Percentiles rank a stretch among this genome's conserved stretches.
These are phyloP conservation scores for Malaclemys terrapin DNA, from an alignment of 2,113 vertebrate species.

Conservation along the genomic window DNA sequence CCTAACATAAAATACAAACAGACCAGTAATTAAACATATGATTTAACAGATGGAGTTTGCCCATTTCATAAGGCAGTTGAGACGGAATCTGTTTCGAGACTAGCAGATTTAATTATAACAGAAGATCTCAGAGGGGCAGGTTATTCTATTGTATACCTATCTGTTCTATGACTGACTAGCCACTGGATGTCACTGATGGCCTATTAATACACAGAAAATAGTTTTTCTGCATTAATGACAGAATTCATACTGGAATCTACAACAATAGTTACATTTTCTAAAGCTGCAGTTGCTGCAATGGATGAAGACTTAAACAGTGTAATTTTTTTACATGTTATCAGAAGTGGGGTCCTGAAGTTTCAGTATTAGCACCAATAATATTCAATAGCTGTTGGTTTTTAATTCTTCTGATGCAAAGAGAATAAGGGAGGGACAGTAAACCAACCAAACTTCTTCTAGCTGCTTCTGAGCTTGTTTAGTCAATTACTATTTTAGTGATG, in stretches of 20 bases:
- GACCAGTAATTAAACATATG: not conserved
- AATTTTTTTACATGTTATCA: accelerated
- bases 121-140: accelerated
- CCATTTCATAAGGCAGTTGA: accelerated
- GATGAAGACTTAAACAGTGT: not conserved
- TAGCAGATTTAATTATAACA: accelerated
- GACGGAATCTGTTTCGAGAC: not conserved
- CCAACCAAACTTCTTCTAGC: not conserved
- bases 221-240: accelerated
- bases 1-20: not conserved
- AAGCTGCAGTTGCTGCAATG: not conserved
- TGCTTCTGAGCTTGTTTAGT: not conserved
- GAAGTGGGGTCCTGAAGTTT: not conserved
- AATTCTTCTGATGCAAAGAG: not conserved
- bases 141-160: accelerated
- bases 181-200: slow-evolving; percentile 71
- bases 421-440: not conserved
- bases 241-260: not conserved
- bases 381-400: not conserved
- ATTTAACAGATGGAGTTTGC: not conserved
- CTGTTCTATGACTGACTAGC: not conserved
- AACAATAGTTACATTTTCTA: not conserved
- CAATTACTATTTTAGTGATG: not conserved
- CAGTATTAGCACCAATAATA: not conserved
- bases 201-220: not conserved